Evolutionary conservation across 2,797 vertebrate species (phyloP), one percentile per base, ranked within the genome.

Genomic region (Channallabes apus): DNA sequence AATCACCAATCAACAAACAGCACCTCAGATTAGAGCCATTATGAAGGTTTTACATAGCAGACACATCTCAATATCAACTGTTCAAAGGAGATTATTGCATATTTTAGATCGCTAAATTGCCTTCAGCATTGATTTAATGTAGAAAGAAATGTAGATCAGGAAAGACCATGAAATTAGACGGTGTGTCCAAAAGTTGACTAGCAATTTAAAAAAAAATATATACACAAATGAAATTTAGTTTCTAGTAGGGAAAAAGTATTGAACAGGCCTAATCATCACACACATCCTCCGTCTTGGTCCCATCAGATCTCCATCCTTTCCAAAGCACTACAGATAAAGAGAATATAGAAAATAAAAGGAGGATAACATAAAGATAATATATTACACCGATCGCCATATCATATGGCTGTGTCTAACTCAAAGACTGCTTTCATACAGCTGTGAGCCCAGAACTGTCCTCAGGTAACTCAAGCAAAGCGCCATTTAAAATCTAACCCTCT

Each of bases 401-500:
- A 51, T 29, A 11, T 80, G 38, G 61, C 78, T 54, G 17, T 4
- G 4, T 80, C 27, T 56, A 69, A 32, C 27, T 24, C 54, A 27
- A 1, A 38, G 24, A 2, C 29, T 27, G 41, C 68, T 76, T 56
- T 65, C 12, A 56, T 82, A 35, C 54, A 41, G 41, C 22, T 65
- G 58, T 24, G 29, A 77, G 41, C 46, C 18, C 14, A 71, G 35
- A 62, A 51, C 27, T 71, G 68, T 73, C 56, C 54, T 82, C 68
- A 69, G 75, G 80, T 69, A 62, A 82, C 79, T 84, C 12, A 2
- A 32, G 32, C 3, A 17, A 58, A 75, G 27, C 61, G 64, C 46
- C 69, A 59, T 87, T 81, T 85, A 12, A 62, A 82, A 41, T 62
- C n/a, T 32, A 80, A 81, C 68, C 71, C 51, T 41, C 22, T 64